Conservation (phyloP, 2,888 invertebrate genomes). For the Ariolimax columbianus region DNA sequence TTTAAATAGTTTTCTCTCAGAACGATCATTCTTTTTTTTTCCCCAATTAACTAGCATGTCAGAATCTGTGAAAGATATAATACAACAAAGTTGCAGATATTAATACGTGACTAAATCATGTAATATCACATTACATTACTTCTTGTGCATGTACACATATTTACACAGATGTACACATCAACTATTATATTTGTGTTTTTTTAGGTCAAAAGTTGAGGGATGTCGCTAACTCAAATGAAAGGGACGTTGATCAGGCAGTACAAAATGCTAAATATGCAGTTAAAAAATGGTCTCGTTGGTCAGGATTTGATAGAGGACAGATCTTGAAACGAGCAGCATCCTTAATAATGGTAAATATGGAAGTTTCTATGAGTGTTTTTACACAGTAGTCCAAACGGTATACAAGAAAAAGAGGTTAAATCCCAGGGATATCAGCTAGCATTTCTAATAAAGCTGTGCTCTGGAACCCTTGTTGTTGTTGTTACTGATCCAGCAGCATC, state of each 20-base stretch:
- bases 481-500: background rate
- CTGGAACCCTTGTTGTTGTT: background rate
- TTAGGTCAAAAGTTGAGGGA: conserved; percentile 68
- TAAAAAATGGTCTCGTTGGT: conserved; percentile 77
- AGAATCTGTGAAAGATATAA: too few species aligned
- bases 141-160: background rate
- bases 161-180: background rate
- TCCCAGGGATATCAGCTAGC: background rate
- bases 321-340: conserved; percentile 77
- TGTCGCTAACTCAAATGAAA: conserved; percentile 62
- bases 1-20: too few species aligned
- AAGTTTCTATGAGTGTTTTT: too few species aligned
- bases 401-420: too few species aligned
- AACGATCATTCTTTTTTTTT: too few species aligned
- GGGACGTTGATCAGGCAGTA: conserved; percentile 79
- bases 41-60: too few species aligned
- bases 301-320: conserved; percentile 79
- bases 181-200: background rate
- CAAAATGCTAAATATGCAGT: conserved; percentile 77
- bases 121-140: too few species aligned
- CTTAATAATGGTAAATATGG: conserved; percentile 76
- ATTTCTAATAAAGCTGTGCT: background rate
- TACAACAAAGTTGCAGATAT: too few species aligned
- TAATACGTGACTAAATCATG: too few species aligned
- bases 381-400: too few species aligned